Percentiles rank a stretch among this genome's conserved stretches.
Evolutionary conservation across 2,888 invertebrate genomes (phyloP).

Genomic region (Agriopis marginaria): DNA sequence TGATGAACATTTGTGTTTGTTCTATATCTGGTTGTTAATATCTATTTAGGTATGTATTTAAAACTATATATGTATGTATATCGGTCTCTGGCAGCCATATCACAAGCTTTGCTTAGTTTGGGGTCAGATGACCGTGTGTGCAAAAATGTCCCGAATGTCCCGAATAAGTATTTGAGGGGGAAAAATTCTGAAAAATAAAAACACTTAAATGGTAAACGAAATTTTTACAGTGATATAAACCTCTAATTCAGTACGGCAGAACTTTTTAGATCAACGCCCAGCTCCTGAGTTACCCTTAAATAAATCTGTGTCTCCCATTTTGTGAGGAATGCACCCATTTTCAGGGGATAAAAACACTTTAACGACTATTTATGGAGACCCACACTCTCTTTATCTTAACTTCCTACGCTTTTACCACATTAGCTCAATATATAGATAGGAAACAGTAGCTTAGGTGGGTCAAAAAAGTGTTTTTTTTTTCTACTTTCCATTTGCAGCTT

Average conservation of each 20-base stretch:
- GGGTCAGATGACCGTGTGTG: no score
- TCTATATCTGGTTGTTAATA: no score
- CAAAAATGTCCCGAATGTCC: no score
- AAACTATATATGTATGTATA: no score
- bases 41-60: no score
- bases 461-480: no score
- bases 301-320: conserved; percentile 26
- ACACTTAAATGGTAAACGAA: not conserved
- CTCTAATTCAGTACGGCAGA: not conserved
- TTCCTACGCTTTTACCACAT: conserved; percentile 34
- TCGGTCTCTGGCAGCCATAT: no score
- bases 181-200: no score
- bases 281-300: not conserved
- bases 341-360: conserved; percentile 32
- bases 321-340: conserved; percentile 23
- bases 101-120: no score
- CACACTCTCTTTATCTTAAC: conserved; percentile 33
- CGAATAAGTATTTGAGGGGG: no score
- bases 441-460: not conserved
- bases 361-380: conserved; percentile 33
- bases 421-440: conserved; percentile 4
- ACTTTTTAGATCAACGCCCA: not conserved
- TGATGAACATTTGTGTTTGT: no score
- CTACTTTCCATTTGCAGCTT: no score
- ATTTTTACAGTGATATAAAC: not conserved